phyloP scores from a whole-genome alignment of 2,888 invertebrate genomes.

The Drosophila paramelanica region DNA sequence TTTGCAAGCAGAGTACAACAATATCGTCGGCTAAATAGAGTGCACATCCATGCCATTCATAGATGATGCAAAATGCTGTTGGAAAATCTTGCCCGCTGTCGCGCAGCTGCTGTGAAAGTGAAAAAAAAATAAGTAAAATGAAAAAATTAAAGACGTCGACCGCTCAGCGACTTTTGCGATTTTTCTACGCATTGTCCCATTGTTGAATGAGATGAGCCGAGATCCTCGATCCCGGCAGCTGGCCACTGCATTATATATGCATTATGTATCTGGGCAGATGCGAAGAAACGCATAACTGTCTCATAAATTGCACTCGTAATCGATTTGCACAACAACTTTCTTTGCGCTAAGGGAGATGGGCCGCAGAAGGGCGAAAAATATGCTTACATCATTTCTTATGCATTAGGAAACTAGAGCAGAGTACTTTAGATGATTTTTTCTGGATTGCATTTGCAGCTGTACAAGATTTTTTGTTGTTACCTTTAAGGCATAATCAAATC shows the following conservation, averaged over 20 bases:
- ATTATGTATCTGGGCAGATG: conserved; percentile 37
- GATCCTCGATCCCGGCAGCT: conserved; percentile 35
- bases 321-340: conserved; percentile 43
- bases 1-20: background rate
- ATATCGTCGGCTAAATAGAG: conserved; percentile 7
- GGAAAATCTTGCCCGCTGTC: conserved; percentile 40
- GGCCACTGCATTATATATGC: conserved; percentile 19
- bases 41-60: conserved; percentile 28
- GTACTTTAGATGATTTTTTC: conserved; percentile 2
- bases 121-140: conserved; percentile 8
- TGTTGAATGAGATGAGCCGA: conserved; percentile 20
- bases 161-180: conserved; percentile 50
- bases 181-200: conserved; percentile 43
- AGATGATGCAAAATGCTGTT: conserved; percentile 57
- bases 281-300: conserved; percentile 50
- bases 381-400: conserved; percentile 54
- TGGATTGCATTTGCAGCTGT: conserved; percentile 51
- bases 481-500: conserved; percentile 55
- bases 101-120: conserved; percentile 48
- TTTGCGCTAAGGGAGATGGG: conserved; percentile 3
- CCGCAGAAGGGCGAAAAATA: conserved; percentile 13
- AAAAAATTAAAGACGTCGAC: conserved; percentile 22
- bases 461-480: conserved; percentile 3
- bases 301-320: conserved; percentile 71
- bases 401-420: conserved; percentile 70